phyloP scores from a whole-genome alignment of 1,140 invertebrate species.

The Aphidius gifuensis region DNA sequence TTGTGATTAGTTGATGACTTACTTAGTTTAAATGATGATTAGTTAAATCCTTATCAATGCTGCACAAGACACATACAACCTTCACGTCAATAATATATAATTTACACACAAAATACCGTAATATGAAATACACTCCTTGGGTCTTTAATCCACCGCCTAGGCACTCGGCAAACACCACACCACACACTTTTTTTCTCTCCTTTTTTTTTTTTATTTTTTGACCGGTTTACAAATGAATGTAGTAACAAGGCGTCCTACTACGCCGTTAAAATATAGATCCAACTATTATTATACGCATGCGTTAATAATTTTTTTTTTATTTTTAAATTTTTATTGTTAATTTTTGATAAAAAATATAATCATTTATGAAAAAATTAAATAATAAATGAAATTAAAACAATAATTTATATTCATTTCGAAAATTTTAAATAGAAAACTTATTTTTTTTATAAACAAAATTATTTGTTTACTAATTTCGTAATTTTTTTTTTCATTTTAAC shows the following conservation, averaged over 20 bases:
- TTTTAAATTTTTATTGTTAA: neutral
- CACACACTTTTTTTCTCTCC: no score
- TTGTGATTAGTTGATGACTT: slow-evolving; percentile 18
- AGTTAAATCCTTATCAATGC: slow-evolving; percentile 31
- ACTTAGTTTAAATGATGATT: slow-evolving; percentile 40
- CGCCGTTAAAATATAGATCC: slow-evolving; percentile 30
- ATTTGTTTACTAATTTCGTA: no score
- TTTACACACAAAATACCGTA: slow-evolving; percentile 1
- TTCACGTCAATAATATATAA: slow-evolving; percentile 31
- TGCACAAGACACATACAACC: slow-evolving; percentile 35
- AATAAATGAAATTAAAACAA: no score
- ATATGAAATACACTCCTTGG: slow-evolving; percentile 9
- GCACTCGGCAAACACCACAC: neutral
- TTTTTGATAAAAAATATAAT: slow-evolving; percentile 13
- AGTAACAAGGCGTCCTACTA: slow-evolving; percentile 31
- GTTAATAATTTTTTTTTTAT: neutral
- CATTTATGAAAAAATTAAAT: neutral
- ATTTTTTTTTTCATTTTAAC: no score
- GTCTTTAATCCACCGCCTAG: slow-evolving; percentile 15
- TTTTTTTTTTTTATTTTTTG: no score
- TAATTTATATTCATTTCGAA: no score
- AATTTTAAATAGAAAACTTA: no score
- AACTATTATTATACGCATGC: neutral
- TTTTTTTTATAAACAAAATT: no score
- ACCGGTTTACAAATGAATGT: slow-evolving; percentile 49